phyloP scores from a whole-genome alignment of 2,797 vertebrate species.

The Zalophus californianus region DNA sequence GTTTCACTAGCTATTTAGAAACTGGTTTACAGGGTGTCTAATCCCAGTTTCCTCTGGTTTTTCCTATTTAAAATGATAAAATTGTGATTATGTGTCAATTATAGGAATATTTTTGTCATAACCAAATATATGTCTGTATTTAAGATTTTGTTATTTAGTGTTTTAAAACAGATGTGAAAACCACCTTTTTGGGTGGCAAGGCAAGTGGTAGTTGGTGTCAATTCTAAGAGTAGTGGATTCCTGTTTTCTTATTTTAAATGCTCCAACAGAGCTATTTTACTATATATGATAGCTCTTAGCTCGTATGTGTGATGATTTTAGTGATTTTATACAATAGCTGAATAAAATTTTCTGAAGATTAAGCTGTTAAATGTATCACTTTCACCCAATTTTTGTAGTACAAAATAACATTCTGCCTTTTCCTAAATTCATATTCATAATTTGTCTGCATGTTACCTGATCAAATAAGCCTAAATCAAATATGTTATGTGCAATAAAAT shows the following conservation, averaged over 20 bases:
- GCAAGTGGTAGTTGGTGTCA: constrained; percentile 13
- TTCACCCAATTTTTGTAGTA: constrained; percentile 62
- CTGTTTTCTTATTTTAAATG: constrained; percentile 47
- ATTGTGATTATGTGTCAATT: constrained; percentile 65
- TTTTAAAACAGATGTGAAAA: constrained; percentile 37
- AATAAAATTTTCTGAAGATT: constrained; percentile 67
- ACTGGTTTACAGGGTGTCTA: constrained; percentile 62
- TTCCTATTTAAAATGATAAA: constrained; percentile 64
- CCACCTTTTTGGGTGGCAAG: constrained; percentile 32
- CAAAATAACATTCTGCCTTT: constrained; percentile 45
- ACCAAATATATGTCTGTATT: constrained; percentile 49
- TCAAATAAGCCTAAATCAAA: constrained; percentile 61
- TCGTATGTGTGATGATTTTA: constrained; percentile 39
- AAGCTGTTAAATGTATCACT: constrained; percentile 67
- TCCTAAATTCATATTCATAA: constrained; percentile 65
- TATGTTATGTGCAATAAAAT: constrained; percentile 72
- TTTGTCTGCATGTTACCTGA: constrained; percentile 72
- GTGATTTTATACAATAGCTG: constrained; percentile 54
- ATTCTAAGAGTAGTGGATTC: neutral
- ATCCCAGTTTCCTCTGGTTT: neutral
- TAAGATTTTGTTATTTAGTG: constrained; percentile 58
- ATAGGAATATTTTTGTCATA: constrained; percentile 62
- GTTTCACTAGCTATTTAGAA: constrained; percentile 61
- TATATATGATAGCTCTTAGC: constrained; percentile 59
- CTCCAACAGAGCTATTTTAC: constrained; percentile 61